Base-by-base conservation (phyloP, 2,113 vertebrate species). In the Hemicordylus capensis region DNA sequence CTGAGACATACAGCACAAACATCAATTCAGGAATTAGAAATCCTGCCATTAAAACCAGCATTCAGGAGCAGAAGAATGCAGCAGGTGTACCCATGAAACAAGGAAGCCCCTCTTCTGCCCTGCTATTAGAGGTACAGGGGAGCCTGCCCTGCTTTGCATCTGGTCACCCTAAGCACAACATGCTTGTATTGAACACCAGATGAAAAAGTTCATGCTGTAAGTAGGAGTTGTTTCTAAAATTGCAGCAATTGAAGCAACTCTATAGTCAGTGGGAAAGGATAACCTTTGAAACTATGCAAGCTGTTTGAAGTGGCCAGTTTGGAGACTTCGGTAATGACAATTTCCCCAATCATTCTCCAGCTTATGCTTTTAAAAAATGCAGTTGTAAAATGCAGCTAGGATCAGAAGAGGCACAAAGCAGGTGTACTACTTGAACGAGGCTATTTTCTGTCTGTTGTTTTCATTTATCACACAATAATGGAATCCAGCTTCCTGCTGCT, bases 371-470 rank as follows among this genome's bases (percentile, higher is more conserved):
- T 73, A 84, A 75, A n/a, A 15, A 75, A 69, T 12, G 90, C 85
- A 90, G 42, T 88, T 90, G 85, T 85, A 93, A 89, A 92, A 90
- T 89, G 31, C 92, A 81, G 81, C 90, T 80, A 87, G 83, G 90
- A 90, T 93, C 89, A 92, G 93, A 95, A 88, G 87, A 92, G 93
- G 93, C 86, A 91, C 83, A 92, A 94, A 96, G 92, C 95, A 95
- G 90, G 89, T 94, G 93, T 59, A 87, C 84, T 64, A 90, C 95
- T 96, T 95, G 94, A 95, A 94, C 93, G 91, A 80, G 20, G 90
- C 93, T 95, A 91, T 92, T 96, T 95, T 96, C 95, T 93, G 90
- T 84, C 92, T 90, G 84, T 83, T 88, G 91, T 95, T 95, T 95
- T 93, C 94, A 94, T 93, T 95, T 95, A 89, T 92, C 73, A 94